Percentiles rank a stretch among this genome's conserved stretches.
phyloP scores from a whole-genome alignment of 2,797 vertebrate species.

The Benthosema pterotum region DNA sequence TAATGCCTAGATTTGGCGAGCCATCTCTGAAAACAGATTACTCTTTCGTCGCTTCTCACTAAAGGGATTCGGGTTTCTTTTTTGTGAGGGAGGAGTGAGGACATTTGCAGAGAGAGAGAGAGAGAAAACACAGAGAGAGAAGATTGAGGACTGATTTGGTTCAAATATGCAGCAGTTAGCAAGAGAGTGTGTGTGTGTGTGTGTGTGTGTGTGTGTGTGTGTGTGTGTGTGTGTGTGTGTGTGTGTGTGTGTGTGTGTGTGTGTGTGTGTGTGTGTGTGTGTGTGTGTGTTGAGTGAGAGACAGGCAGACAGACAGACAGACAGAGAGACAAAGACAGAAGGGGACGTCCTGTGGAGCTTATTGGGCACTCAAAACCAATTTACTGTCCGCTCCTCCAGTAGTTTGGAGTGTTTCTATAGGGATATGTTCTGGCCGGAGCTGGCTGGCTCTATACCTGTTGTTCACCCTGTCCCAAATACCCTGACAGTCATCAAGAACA shows the following conservation, averaged over 20 bases:
- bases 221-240: too few species aligned
- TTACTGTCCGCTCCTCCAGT: constrained; percentile 28
- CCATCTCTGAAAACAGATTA: constrained; percentile 28
- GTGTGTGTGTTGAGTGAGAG: constrained; percentile 4
- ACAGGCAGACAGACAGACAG: constrained; percentile 15
- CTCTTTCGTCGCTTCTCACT: constrained; percentile 17
- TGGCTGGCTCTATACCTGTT: constrained; percentile 64
- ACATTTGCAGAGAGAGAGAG: not conserved
- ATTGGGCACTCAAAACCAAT: constrained; percentile 24
- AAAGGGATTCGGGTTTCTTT: constrained; percentile 7
- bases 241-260: too few species aligned
- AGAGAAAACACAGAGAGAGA: not conserved
- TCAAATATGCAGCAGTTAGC: constrained; percentile 16
- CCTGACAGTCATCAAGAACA: constrained; percentile 67
- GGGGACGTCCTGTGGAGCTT: not conserved
- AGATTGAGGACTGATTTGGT: constrained; percentile 26
- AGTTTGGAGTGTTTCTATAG: constrained; percentile 17
- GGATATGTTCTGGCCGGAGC: constrained; percentile 36
- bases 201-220: too few species aligned
- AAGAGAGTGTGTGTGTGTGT: too few species aligned
- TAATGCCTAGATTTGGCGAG: too few species aligned
- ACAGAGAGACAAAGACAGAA: constrained; percentile 9
- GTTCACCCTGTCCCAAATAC: constrained; percentile 62
- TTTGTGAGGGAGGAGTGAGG: not conserved
- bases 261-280: too few species aligned